Conservation (phyloP, 2,888 invertebrate species). For the Meliscaeva auricollis region DNA sequence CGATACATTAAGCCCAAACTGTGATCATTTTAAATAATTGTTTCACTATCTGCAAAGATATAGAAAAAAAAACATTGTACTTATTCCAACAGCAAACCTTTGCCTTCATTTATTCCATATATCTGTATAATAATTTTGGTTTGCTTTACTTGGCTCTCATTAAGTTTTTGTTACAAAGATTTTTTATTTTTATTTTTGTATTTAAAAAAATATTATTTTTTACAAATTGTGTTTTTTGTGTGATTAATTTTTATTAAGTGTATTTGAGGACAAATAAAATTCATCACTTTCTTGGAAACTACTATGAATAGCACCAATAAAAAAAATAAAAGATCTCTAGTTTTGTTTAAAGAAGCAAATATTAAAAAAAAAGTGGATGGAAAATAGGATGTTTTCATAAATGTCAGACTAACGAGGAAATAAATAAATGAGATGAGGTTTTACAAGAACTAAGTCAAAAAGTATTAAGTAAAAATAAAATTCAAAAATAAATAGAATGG, state of each 20-base stretch:
- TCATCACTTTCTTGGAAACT: background rate
- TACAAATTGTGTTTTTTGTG: conserved; percentile 71
- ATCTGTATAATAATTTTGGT: conserved; percentile 12
- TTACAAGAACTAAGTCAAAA: too few relatives aligned
- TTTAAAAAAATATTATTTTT: conserved; percentile 75
- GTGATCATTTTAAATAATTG: too few relatives aligned
- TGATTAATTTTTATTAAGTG: conserved; percentile 62
- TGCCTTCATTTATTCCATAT: conserved; percentile 52
- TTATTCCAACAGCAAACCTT: conserved; percentile 62
- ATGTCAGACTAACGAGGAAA: too few relatives aligned
- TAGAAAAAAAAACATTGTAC: conserved; percentile 53
- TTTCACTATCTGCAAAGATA: background rate
- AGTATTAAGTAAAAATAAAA: too few relatives aligned
- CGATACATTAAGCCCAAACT: too few relatives aligned
- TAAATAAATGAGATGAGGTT: too few relatives aligned
- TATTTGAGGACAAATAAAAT: conserved; percentile 40
- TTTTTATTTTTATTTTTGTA: conserved; percentile 48
- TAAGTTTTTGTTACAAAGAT: conserved; percentile 33
- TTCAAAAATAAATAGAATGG: too few relatives aligned
- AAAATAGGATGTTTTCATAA: too few relatives aligned
- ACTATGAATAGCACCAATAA: background rate
- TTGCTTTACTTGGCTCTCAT: conserved; percentile 44
- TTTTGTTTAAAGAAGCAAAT: too few relatives aligned
- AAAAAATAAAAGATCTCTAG: too few relatives aligned
- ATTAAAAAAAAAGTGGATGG: too few relatives aligned